A percentile compares a stretch with the other conserved stretches of the same genome.
Conservation (phyloP, 2,113 vertebrate species). For the Chrysemys picta region DNA sequence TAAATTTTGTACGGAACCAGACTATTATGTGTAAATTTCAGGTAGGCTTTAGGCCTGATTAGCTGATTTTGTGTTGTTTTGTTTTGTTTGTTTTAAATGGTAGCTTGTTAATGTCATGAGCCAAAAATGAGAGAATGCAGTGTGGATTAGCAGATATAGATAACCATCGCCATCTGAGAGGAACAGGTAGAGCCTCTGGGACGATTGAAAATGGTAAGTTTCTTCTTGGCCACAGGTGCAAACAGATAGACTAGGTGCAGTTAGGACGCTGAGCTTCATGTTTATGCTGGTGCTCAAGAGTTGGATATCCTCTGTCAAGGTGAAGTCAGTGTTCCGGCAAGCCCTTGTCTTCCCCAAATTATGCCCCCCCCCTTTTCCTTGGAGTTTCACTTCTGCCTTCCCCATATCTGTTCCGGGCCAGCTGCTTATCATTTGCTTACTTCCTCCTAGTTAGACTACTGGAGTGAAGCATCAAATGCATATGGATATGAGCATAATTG, state of each 20-base stretch:
- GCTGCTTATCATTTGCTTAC: background rate
- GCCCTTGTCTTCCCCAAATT: background rate
- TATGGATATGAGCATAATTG: background rate
- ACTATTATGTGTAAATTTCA: background rate
- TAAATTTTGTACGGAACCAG: background rate
- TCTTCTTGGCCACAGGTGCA: accelerated
- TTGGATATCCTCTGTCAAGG: background rate
- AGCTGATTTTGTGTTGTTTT: background rate
- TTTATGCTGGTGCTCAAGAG: background rate
- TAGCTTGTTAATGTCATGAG: background rate
- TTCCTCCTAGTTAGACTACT: background rate
- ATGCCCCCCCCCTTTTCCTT: background rate
- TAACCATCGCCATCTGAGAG: background rate
- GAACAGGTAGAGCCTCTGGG: accelerated
- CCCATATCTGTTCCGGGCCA: background rate
- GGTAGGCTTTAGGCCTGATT: background rate
- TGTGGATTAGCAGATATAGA: background rate
- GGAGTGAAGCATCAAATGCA: background rate
- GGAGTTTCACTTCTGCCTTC: background rate
- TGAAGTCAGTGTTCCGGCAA: background rate
- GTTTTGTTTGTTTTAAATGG: background rate
- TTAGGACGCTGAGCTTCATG: background rate
- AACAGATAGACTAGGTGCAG: accelerated
- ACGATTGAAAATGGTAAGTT: background rate
- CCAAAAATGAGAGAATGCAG: background rate